Base-by-base conservation (phyloP, 2,797 vertebrate species). In the Sylvia borin region DNA sequence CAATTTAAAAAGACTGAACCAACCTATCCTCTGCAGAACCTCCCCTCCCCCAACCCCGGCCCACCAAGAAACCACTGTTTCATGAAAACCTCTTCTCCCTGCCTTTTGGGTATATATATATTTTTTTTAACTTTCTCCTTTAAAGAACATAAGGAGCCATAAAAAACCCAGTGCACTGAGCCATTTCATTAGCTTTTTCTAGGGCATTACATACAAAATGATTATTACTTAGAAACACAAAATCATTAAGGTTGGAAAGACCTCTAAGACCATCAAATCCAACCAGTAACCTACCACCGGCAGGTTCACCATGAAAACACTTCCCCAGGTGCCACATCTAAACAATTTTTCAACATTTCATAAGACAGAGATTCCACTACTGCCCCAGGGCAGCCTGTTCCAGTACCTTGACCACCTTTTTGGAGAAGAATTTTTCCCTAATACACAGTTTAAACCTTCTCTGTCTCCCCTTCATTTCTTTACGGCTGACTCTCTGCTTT, bases 21-120 rank as follows among this genome's bases (percentile, higher is more conserved):
- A 27, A 50, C 16, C 14, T n/a, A 40, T 7, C 5, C 16, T 26
- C 25, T 64, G 18, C 18, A 62, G 45, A 27, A 2, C 4, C 0
- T 16, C 8, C 12, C 24, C 21, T 36, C 36, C 36, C 36, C 36
- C 36, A 8, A 36, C 36, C 36, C 36, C 36, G 10, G 36, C 36
- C 36, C 10, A 10, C 13, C 1, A 43, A 51, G 12, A 32, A 67
- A 38, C 3, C 3, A 10, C 7, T 73, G 1, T 54, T 65, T 36
- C 13, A 45, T 31, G 48, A 36, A 65, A 34, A 36, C 5, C 6
- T 53, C 25, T 5, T 75, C 7, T 15, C 4, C 1, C 5, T 21
- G 11, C 1, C 7, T 71, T 83, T 62, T 53, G 47, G 6, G 27
- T 29, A 4, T 51, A 16, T 24, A 25, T 29, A 4, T 51, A 16